These are phyloP conservation scores for Crotalus horridus DNA, from an alignment of 2,113 vertebrate species.

Conservation along the genomic window DNA sequence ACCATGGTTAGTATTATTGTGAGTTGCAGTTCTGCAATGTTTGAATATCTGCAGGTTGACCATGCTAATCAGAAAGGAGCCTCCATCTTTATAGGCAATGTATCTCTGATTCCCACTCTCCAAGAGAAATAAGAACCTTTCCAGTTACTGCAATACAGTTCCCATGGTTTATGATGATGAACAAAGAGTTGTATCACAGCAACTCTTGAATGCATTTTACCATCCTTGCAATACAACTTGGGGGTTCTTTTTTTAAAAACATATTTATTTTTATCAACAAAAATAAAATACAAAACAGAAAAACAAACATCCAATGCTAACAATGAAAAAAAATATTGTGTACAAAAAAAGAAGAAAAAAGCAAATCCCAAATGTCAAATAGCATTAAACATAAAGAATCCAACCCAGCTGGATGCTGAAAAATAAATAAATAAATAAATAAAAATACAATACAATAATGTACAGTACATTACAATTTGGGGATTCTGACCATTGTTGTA, in stretches of 20 bases:
- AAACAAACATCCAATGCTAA: too few relatives aligned
- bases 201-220: neutral
- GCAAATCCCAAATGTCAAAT: neutral
- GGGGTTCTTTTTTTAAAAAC: neutral
- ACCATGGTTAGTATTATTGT: neutral
- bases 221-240: neutral
- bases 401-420: neutral
- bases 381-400: neutral
- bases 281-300: too few relatives aligned
- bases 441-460: neutral
- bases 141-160: neutral
- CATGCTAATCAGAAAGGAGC: neutral
- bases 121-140: neutral
- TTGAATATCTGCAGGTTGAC: neutral
- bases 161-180: neutral
- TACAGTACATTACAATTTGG: neutral
- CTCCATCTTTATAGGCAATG: neutral
- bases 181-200: neutral
- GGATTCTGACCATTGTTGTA: neutral
- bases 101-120: neutral
- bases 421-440: neutral
- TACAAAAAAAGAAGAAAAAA: too few relatives aligned
- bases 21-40: neutral
- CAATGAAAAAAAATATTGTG: too few relatives aligned
- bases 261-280: too few relatives aligned